phyloP scores from a whole-genome alignment of 2,888 invertebrate genomes.

The Seira musarum region DNA sequence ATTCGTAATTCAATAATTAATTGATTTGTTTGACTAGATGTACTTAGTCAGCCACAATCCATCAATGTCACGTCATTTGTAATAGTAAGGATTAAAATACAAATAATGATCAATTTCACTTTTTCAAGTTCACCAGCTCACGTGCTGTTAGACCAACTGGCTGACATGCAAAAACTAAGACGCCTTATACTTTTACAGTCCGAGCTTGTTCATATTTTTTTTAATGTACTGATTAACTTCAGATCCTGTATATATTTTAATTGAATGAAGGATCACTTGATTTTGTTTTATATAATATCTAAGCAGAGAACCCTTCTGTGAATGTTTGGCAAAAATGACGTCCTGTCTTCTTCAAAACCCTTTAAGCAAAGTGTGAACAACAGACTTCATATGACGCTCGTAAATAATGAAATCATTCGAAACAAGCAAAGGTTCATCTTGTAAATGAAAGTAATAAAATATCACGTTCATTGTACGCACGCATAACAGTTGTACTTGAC shows the following conservation, averaged over 20 bases:
- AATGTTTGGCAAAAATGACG: neutral
- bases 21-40: constrained; percentile 29
- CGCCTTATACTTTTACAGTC: too few relatives aligned
- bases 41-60: constrained; percentile 17
- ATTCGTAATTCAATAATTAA: too few relatives aligned
- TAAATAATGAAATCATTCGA: too few relatives aligned
- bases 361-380: too few relatives aligned
- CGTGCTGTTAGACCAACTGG: neutral
- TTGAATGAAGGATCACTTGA: neutral
- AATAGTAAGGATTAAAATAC: neutral
- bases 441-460: too few relatives aligned
- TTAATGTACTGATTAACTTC: neutral
- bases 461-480: too few relatives aligned
- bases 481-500: too few relatives aligned
- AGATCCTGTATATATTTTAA: neutral
- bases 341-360: neutral
- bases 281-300: neutral
- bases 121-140: neutral
- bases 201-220: too few relatives aligned
- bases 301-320: neutral
- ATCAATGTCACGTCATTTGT: constrained; percentile 38
- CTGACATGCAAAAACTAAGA: too few relatives aligned
- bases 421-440: too few relatives aligned
- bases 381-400: too few relatives aligned
- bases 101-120: neutral